Conservation (phyloP, 2,797 vertebrate species). For the Erpetoichthys calabaricus region DNA sequence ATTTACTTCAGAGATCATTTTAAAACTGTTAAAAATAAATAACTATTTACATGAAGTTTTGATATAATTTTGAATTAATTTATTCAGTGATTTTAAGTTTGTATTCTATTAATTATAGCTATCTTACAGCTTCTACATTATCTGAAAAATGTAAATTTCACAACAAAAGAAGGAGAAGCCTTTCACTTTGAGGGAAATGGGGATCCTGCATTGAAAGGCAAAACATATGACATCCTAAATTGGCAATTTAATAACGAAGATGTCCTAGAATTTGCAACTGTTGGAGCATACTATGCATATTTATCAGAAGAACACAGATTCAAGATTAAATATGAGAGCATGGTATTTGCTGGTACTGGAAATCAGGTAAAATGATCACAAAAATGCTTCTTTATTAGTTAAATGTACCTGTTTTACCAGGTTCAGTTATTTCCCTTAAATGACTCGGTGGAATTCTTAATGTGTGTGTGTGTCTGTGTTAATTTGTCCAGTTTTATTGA, state of each 20-base stretch:
- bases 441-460: too few relatives aligned
- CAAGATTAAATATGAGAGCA: slow-evolving; percentile 26
- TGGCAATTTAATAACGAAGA: slow-evolving; percentile 40
- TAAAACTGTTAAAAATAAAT: too few relatives aligned
- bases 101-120: not conserved
- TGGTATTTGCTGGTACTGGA: slow-evolving; percentile 34
- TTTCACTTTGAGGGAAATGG: slow-evolving; percentile 46
- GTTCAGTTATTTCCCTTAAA: slow-evolving; percentile 23
- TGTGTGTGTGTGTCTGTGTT: too few relatives aligned
- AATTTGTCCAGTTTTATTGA: too few relatives aligned
- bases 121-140: slow-evolving; percentile 33
- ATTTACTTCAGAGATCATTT: too few relatives aligned
- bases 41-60: too few relatives aligned
- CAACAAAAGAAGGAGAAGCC: slow-evolving; percentile 43
- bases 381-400: too few relatives aligned
- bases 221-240: slow-evolving; percentile 50
- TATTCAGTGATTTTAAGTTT: too few relatives aligned
- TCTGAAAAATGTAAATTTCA: slow-evolving; percentile 44
- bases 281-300: slow-evolving; percentile 51
- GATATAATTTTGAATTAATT: too few relatives aligned
- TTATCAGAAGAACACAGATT: slow-evolving; percentile 33
- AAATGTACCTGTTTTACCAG: slow-evolving; percentile 11
- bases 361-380: too few relatives aligned
- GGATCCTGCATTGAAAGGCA: slow-evolving; percentile 35
- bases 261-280: slow-evolving; percentile 40